Percentiles rank a stretch among this genome's conserved stretches.
These are phyloP conservation scores for Cossypha caffra DNA, from an alignment of 2,797 vertebrate genomes.

Conservation along the genomic window DNA sequence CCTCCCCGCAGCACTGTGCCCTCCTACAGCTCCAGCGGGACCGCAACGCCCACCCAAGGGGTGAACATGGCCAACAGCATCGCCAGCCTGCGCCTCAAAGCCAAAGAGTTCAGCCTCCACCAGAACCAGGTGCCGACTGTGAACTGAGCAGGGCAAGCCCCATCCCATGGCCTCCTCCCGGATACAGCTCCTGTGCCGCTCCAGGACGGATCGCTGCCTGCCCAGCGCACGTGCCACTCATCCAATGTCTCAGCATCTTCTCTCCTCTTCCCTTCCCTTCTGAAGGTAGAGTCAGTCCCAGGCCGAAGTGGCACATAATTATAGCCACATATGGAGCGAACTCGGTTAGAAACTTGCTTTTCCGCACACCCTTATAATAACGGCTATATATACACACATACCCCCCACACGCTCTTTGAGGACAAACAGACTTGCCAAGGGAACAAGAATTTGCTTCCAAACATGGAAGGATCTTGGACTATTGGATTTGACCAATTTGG, in stretches of 20 bases:
- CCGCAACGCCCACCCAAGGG: conserved; percentile 68
- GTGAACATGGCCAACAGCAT: conserved; percentile 86
- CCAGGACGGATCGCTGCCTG: not conserved
- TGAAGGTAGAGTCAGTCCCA: conserved; percentile 48
- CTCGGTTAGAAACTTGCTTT: conserved; percentile 51
- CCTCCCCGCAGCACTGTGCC: conserved; percentile 73
- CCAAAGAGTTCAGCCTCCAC: conserved; percentile 86
- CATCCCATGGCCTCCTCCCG: not conserved
- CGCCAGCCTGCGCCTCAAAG: conserved; percentile 83
- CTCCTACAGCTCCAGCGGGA: conserved; percentile 76
- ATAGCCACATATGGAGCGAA: conserved; percentile 55
- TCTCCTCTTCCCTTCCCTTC: not conserved
- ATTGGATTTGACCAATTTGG: conserved; percentile 61
- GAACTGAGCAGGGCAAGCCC: conserved; percentile 75
- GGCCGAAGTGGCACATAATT: conserved; percentile 3
- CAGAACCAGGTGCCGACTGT: conserved; percentile 84
- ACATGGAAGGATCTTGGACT: conserved; percentile 49
- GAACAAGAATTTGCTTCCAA: conserved; percentile 54
- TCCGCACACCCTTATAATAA: conserved; percentile 43
- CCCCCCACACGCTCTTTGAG: conserved; percentile 32
- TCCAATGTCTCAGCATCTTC: not conserved
- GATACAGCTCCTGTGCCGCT: not conserved
- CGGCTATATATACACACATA: conserved; percentile 60
- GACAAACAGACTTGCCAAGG: conserved; percentile 59
- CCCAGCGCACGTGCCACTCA: not conserved